Evolutionary conservation across 2,113 vertebrate genomes (phyloP), one percentile per base, ranked within the genome.

Genomic region (Myanophis thanlyinensis): DNA sequence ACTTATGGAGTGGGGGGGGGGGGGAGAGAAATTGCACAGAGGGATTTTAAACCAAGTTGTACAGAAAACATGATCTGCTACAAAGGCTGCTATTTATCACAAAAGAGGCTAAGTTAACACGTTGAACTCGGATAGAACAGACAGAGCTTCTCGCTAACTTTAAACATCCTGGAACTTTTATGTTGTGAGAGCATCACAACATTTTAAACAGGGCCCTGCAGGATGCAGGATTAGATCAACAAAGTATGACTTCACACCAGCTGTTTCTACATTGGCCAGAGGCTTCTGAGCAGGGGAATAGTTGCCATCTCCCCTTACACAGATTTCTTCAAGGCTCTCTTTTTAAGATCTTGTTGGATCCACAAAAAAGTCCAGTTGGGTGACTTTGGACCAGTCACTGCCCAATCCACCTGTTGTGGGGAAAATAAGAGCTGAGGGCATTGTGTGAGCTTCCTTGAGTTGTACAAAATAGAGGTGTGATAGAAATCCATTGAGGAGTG

Each of bases 61-160:
- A 94, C 92, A 89, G n/a, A 22, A 18, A 48, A 0, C 3, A 7
- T 54, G 89, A 90, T 59, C 22, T 90, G 30, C 3, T 27, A 93
- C 1, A 94, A 20, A 5, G 27, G 11, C 56, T 62, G 59, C 3
- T 13, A 46, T 47, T 86, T 89, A 91, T 25, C 48, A 59, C 52
- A 2, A 92, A 92, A 35, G 20, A 93, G 91, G 54, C 30, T 40
- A 90, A 93, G 90, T 22, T 90, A 56, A 4, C 2, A 27, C 92
- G 20, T 1, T 40, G 30, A 88, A 11, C 4, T 46, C 88, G 80
- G 27, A 5, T 54, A 48, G 18, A 91, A 93, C 62, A 62, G 46
- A 9, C 73, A 88, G 85, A 30, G 49, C 23, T 59, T 18, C 52
- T 52, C 54, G 73, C 73, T 46, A 46, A 4, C 8, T 6, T 86